Conservation (phyloP, 2,113 vertebrate species). For the Rhinoderma darwinii region DNA sequence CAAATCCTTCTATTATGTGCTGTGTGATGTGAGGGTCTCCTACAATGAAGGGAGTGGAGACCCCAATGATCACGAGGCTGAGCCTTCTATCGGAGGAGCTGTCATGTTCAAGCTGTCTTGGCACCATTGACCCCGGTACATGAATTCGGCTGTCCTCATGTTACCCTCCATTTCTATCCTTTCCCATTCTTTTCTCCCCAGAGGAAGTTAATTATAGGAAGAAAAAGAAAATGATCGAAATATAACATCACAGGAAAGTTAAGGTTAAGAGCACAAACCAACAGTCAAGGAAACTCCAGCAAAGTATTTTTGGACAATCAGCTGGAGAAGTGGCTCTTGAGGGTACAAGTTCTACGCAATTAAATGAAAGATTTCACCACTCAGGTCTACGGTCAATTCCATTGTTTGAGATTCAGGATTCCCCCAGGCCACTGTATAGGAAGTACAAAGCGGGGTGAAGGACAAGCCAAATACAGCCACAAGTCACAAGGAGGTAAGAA, state of each 20-base stretch:
- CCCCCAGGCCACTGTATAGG: conserved; percentile 69
- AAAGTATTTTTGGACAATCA: conserved; percentile 58
- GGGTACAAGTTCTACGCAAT: background rate
- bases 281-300: conserved; percentile 22
- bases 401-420: conserved; percentile 70
- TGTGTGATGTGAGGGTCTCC: conserved; percentile 37
- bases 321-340: conserved; percentile 58
- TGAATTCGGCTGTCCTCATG: conserved; percentile 29
- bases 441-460: conserved; percentile 71
- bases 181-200: conserved; percentile 20
- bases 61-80: background rate
- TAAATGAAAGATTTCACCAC: conserved; percentile 64
- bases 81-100: conserved; percentile 27
- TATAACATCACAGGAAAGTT: conserved; percentile 40
- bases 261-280: conserved; percentile 21
- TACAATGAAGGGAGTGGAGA: conserved; percentile 32
- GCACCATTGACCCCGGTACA: conserved; percentile 3
- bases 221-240: conserved; percentile 32
- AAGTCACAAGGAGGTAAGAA: conserved; percentile 13
- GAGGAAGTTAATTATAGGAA: conserved; percentile 54
- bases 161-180: conserved; percentile 26
- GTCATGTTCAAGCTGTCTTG: conserved; percentile 51
- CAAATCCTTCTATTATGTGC: conserved; percentile 54
- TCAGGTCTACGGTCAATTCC: conserved; percentile 56
- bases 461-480: conserved; percentile 62